Evolutionary conservation across 2,797 vertebrate genomes (phyloP).

Genomic region (Mormyrops attenuatus): DNA sequence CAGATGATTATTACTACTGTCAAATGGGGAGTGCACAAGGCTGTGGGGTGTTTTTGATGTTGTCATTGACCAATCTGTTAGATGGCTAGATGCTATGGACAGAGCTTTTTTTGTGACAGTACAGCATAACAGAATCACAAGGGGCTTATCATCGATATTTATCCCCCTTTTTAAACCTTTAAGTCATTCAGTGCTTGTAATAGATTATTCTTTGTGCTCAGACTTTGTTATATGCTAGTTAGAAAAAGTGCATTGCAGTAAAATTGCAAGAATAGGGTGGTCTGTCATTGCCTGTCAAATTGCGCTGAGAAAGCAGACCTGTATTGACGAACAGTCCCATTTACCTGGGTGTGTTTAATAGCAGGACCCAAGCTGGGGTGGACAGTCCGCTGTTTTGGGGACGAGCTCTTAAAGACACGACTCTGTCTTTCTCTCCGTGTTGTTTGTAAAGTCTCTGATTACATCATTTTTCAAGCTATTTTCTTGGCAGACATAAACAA

Average conservation of each 20-base stretch:
- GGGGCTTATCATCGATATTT: not conserved
- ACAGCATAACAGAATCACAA: not conserved
- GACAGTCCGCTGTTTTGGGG: not conserved
- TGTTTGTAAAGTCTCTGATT: not conserved
- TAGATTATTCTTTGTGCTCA: not conserved
- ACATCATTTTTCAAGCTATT: not conserved
- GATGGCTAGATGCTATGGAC: not conserved
- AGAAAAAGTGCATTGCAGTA: not conserved
- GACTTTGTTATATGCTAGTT: not conserved
- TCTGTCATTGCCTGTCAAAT: not conserved
- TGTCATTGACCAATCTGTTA: not conserved
- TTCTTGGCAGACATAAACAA: not conserved
- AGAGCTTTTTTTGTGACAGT: not conserved
- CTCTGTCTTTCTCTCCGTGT: not conserved
- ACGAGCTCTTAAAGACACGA: not conserved
- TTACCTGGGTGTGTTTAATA: not conserved
- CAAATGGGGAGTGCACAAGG: not conserved
- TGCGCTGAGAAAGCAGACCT: not conserved
- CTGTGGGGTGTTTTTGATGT: not conserved
- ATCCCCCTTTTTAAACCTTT: not conserved
- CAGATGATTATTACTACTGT: not conserved
- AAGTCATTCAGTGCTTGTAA: not conserved
- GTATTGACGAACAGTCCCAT: not conserved
- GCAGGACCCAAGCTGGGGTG: not conserved
- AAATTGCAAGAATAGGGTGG: slow-evolving; percentile 3